Conservation (phyloP, 2,113 vertebrate species). For the Vidua macroura region DNA sequence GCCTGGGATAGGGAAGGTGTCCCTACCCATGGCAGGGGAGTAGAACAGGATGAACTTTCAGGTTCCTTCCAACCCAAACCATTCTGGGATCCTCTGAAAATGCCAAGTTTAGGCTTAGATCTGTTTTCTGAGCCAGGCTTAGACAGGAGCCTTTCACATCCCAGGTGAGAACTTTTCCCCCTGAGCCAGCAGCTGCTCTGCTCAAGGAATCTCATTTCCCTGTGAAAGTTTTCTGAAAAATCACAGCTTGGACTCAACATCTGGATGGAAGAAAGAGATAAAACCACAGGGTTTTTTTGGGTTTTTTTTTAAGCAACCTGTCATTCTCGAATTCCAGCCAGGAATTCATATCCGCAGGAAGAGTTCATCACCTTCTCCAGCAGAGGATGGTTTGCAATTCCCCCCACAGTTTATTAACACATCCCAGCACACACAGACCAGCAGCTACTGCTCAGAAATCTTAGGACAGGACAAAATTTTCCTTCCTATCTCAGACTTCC, state of each 20-base stretch:
- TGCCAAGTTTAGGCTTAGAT: not conserved
- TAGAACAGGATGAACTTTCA: not conserved
- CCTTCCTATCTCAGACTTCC: not conserved
- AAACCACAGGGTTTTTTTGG: not conserved
- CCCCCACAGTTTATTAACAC: not conserved
- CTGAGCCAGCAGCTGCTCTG: not conserved
- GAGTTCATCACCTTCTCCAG: not conserved
- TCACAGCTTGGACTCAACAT: not conserved
- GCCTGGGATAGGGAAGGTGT: accelerated
- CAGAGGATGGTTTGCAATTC: not conserved
- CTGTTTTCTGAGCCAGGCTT: not conserved
- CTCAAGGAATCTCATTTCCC: not conserved
- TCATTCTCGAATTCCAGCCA: not conserved
- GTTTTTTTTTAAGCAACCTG: not conserved
- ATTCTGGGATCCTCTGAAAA: not conserved
- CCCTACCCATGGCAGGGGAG: not conserved
- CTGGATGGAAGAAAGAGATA: not conserved
- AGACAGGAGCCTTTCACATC: not conserved
- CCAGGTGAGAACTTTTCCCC: not conserved
- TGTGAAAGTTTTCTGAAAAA: not conserved
- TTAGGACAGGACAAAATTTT: not conserved
- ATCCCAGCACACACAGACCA: not conserved
- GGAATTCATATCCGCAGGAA: not conserved
- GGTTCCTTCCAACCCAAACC: not conserved
- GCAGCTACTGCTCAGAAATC: not conserved